Conservation (phyloP, 1,140 invertebrate genomes). For the Rhopalosiphum maidis region DNA sequence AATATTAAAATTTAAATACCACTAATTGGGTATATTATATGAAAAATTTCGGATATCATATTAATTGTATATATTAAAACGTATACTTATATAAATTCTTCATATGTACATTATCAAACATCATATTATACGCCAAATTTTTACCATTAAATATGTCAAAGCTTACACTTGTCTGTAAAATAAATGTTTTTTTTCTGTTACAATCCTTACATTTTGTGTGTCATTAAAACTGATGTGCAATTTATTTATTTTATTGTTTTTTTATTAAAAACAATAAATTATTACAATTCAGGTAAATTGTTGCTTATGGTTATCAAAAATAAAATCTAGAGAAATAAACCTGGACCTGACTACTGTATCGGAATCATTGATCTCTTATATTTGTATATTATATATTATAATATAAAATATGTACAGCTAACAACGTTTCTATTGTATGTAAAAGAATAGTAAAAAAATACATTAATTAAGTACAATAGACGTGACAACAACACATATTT, state of each 20-base stretch:
- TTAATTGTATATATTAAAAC: background rate
- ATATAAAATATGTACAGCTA: too few species aligned
- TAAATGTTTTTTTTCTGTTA: background rate
- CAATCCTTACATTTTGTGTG: background rate
- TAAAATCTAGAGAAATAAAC: background rate
- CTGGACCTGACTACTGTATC: background rate
- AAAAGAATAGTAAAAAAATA: too few species aligned
- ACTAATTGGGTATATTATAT: too few species aligned
- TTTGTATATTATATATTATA: too few species aligned
- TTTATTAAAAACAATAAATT: background rate
- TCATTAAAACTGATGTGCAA: background rate
- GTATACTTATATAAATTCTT: background rate
- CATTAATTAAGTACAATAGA: too few species aligned
- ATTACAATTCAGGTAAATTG: background rate
- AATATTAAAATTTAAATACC: background rate
- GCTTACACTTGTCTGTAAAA: background rate
- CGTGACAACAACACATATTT: background rate
- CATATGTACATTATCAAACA: background rate
- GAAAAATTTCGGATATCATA: background rate
- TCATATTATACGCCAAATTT: background rate
- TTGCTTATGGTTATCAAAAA: background rate
- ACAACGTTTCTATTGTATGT: too few species aligned
- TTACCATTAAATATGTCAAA: background rate
- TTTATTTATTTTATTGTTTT: background rate
- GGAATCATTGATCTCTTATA: too few species aligned